These are phyloP conservation scores for Argyrosomus regius DNA, from an alignment of 2,797 vertebrate species.

Conservation along the genomic window DNA sequence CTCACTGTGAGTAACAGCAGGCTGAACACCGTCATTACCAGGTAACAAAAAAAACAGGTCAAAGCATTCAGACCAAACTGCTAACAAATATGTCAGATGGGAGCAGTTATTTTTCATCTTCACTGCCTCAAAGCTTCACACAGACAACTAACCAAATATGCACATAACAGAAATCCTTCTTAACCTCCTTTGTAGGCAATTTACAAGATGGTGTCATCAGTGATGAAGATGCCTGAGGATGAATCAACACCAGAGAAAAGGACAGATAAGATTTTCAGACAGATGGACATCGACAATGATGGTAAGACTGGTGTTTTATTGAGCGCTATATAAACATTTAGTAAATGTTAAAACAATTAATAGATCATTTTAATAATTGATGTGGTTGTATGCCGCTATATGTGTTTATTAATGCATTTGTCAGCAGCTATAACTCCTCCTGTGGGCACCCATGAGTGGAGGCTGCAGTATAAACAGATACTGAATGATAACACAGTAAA, in stretches of 20 bases:
- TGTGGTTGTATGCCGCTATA: neutral
- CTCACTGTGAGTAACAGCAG: constrained; percentile 12
- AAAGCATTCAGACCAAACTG: constrained; percentile 24
- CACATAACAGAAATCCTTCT: constrained; percentile 4
- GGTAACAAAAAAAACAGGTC: constrained; percentile 40
- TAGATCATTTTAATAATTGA: neutral
- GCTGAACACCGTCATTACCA: constrained; percentile 32
- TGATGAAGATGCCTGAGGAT: constrained; percentile 99
- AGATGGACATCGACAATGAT: constrained; percentile 99
- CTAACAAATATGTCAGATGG: constrained; percentile 7
- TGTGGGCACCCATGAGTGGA: neutral
- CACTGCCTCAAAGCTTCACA: constrained; percentile 1
- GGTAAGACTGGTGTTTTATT: constrained; percentile 83
- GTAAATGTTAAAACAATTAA: neutral
- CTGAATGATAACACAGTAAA: neutral
- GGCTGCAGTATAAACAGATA: neutral
- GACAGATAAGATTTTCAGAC: constrained; percentile 98
- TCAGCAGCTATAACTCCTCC: neutral
- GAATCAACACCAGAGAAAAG: constrained; percentile 98
- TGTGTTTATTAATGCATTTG: neutral
- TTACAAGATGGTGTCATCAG: constrained; percentile 99
- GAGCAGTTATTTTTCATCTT: constrained; percentile 9
- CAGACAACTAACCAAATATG: constrained; percentile 1
- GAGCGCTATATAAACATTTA: neutral
- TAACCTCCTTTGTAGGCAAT: constrained; percentile 88